phyloP scores from a whole-genome alignment of 1,140 invertebrate species.

The Apolygus lucorum region DNA sequence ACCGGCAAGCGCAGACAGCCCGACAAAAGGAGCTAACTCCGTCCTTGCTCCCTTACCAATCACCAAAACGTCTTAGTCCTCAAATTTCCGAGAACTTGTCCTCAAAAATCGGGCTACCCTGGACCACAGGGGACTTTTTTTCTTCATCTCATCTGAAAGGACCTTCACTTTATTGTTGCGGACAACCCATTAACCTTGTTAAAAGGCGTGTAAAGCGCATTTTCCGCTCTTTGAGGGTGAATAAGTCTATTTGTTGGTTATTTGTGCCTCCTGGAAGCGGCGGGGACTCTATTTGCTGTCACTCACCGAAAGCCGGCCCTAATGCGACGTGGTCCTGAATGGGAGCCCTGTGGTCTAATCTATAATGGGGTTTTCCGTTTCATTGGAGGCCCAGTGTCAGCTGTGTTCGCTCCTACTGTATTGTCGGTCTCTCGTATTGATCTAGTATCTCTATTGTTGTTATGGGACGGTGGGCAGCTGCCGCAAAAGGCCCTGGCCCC shows the following conservation, averaged over 20 bases:
- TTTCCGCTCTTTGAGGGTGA: conserved; percentile 11
- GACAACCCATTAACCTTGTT: conserved; percentile 7
- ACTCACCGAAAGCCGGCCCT: neutral
- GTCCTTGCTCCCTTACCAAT: no score
- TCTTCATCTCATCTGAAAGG: neutral
- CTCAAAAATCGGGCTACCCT: no score
- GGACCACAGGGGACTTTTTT: no score
- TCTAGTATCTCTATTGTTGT: conserved; percentile 11
- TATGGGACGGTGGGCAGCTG: conserved; percentile 7
- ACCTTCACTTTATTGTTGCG: neutral
- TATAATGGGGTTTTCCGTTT: conserved; percentile 15
- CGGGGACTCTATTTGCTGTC: conserved; percentile 7
- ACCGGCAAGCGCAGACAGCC: no score
- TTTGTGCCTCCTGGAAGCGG: conserved; percentile 1
- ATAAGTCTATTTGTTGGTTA: conserved; percentile 13
- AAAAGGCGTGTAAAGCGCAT: conserved; percentile 15
- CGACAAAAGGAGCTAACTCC: no score
- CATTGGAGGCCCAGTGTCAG: conserved; percentile 6
- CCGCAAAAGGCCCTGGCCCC: conserved; percentile 3
- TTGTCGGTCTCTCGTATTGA: conserved; percentile 12
- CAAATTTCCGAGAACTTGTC: no score
- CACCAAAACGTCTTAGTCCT: no score
- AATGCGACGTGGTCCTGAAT: conserved; percentile 1
- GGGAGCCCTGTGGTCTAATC: conserved; percentile 3
- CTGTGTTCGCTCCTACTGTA: conserved; percentile 9